Evolutionary conservation across 2,888 invertebrate species (phyloP), one percentile per base, ranked within the genome.

Genomic region (Gerosis bhagava): DNA sequence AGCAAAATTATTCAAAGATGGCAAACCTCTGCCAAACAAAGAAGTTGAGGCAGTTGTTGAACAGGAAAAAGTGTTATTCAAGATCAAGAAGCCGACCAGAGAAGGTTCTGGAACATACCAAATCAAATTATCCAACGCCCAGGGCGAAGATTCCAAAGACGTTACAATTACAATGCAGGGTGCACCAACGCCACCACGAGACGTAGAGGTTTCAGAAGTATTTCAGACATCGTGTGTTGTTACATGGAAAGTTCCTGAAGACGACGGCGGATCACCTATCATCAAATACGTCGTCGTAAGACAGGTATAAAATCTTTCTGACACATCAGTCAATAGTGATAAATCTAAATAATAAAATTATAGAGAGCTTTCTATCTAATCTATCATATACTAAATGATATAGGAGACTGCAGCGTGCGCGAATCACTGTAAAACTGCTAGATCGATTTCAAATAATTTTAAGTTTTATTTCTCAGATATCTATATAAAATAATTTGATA

Each of bases 41-140:
- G 97, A 98, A 64, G 94, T 97, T 8, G 97, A 98, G 73, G 94
- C 96, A 15, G 92, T 96, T 13, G 94, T 99, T n/a, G 93, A 94
- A 39, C 97, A 97, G 64, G 98, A 98, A 60, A 97, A 97, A 73
- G 91, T 97, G 32, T 93, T 94, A 3, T 97, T 96, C 73, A 97
- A 96, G 77, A 93, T 98, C 65, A 98, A 98, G 70, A 97, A 97
- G 73, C 98, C 98, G 1, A 88, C 93, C 8, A 91, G 97, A 50
- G 95, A 95, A 54, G 92, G 92, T 51, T 95, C 97, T 54, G 99
- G 99, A 35, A 93, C 94, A 65, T 99, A 98, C 82, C 96, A 97
- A 79, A 93, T 99, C 53, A 96, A 96, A 73, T 84, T 99, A 43
- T 92, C 94, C 12, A 99, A 99, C 77, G 95, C 93, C 22, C 98